phyloP scores from a whole-genome alignment of 1,140 invertebrate genomes.

The Pseudomyrmex gracilis region DNA sequence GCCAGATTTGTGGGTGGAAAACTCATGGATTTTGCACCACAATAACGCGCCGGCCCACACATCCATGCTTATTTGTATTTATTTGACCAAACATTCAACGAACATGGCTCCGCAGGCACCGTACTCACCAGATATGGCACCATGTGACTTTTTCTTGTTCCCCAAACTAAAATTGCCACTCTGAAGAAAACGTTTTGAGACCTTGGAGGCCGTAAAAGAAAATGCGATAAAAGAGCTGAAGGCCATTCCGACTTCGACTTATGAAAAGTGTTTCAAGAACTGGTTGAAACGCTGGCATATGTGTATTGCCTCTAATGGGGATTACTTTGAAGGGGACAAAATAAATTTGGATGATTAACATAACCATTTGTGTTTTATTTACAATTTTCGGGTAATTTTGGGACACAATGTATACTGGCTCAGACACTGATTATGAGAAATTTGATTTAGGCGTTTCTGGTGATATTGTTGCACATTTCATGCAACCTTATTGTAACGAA shows the following conservation, averaged over 20 bases:
- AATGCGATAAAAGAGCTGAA: background rate
- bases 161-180: background rate
- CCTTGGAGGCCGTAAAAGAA: background rate
- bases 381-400: background rate
- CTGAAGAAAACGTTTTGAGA: background rate
- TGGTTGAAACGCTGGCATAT: background rate
- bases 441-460: too few species aligned
- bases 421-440: too few species aligned
- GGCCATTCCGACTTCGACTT: background rate
- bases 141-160: conserved; percentile 6
- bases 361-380: conserved; percentile 1
- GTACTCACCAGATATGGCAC: background rate
- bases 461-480: too few species aligned
- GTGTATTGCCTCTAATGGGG: background rate
- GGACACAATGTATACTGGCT: too few species aligned
- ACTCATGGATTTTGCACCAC: conserved; percentile 24
- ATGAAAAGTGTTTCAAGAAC: conserved; percentile 5
- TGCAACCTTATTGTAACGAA: too few species aligned
- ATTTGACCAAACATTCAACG: conserved; percentile 13
- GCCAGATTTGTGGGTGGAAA: conserved; percentile 23
- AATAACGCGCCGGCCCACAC: conserved; percentile 9
- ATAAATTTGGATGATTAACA: background rate
- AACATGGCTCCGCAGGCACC: background rate
- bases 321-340: background rate
- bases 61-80: background rate